Evolutionary conservation across 2,113 vertebrate genomes (phyloP).

Genomic region (Tichodroma muraria): DNA sequence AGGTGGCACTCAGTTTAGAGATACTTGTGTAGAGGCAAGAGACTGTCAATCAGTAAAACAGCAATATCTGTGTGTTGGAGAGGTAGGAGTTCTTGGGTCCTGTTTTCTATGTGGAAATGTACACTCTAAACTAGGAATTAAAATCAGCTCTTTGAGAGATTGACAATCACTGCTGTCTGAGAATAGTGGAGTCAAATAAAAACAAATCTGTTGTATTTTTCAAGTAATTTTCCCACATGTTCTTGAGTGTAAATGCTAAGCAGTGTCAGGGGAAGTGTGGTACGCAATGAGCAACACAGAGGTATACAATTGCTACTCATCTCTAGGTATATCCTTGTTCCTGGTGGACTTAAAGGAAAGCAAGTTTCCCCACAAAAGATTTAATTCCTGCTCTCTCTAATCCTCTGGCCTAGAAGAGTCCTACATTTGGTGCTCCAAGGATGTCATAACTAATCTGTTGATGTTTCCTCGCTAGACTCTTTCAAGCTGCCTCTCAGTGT

Average conservation of each 20-base stretch:
- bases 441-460: neutral
- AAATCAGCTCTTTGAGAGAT: neutral
- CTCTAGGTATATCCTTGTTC: neutral
- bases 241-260: neutral
- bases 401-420: neutral
- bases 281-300: rapidly evolving
- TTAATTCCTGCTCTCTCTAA: neutral
- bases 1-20: neutral
- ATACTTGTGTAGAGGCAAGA: neutral
- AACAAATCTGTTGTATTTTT: neutral
- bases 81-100: neutral
- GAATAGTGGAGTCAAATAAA: neutral
- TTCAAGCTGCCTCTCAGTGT: neutral
- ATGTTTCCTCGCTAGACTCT: neutral
- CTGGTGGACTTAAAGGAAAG: neutral
- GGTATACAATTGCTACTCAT: neutral
- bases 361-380: neutral
- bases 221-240: neutral
- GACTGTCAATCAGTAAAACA: neutral
- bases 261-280: neutral
- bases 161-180: neutral
- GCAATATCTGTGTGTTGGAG: neutral
- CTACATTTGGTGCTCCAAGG: neutral
- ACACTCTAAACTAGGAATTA: neutral
- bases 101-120: neutral